Conservation (phyloP, 2,113 vertebrate species). For the Chaetodon auriga region DNA sequence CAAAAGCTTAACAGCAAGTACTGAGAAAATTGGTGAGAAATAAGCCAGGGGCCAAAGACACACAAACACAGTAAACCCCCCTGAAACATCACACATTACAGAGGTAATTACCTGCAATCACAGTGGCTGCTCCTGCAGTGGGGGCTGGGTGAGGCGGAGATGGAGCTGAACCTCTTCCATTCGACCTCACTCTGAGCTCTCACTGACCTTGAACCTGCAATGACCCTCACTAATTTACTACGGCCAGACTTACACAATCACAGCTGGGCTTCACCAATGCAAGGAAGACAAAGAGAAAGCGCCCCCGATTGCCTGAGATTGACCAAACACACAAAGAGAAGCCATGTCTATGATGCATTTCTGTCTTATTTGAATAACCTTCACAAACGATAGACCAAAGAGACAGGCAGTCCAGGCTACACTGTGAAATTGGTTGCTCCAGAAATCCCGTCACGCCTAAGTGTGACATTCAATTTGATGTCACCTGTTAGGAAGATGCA, state of each 20-base stretch:
- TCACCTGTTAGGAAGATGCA: slow-evolving; percentile 29
- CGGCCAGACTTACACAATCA: slow-evolving; percentile 5
- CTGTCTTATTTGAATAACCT: slow-evolving; percentile 48
- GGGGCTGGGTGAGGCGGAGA: slow-evolving; percentile 21
- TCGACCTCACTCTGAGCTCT: slow-evolving; percentile 1
- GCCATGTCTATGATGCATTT: slow-evolving; percentile 7
- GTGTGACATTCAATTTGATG: slow-evolving; percentile 48
- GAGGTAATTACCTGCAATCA: slow-evolving; percentile 60
- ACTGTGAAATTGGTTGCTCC: slow-evolving; percentile 67
- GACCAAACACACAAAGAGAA: slow-evolving; percentile 31
- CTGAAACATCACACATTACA: slow-evolving; percentile 7
- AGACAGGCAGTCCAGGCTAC: slow-evolving; percentile 23
- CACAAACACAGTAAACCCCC: not conserved
- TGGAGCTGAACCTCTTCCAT: slow-evolving; percentile 7
- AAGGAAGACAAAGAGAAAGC: slow-evolving; percentile 17
- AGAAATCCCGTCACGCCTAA: slow-evolving; percentile 35
- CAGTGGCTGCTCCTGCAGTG: slow-evolving; percentile 16
- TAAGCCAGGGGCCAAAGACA: not conserved
- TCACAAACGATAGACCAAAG: slow-evolving; percentile 55
- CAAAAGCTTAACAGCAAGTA: not conserved
- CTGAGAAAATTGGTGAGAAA: not conserved
- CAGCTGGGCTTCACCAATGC: slow-evolving; percentile 25
- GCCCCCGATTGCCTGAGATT: slow-evolving; percentile 22
- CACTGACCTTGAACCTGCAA: slow-evolving; percentile 52
- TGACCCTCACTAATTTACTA: slow-evolving; percentile 15